These are phyloP conservation scores for Baccha elongata DNA, from an alignment of 2,888 invertebrate species.

Conservation along the genomic window DNA sequence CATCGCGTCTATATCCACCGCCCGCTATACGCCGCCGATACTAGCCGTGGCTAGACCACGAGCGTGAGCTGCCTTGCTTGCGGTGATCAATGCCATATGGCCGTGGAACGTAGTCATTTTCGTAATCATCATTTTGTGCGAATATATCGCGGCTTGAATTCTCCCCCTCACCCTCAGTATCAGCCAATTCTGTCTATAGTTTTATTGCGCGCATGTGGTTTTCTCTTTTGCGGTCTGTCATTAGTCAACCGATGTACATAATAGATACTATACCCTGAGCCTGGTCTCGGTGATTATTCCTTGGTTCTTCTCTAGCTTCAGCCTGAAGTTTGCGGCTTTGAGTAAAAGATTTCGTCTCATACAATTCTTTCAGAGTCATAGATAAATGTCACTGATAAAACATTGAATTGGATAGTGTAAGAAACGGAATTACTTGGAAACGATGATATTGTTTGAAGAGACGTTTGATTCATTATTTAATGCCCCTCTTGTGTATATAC, in stretches of 20 bases:
- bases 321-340: constrained; percentile 60
- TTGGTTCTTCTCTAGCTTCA: constrained; percentile 8
- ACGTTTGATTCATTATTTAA: constrained; percentile 34
- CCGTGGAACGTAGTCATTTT: constrained; percentile 72
- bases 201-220: constrained; percentile 61
- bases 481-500: neutral
- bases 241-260: constrained; percentile 68
- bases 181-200: constrained; percentile 42
- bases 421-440: constrained; percentile 45
- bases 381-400: constrained; percentile 72
- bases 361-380: constrained; percentile 46
- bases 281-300: neutral
- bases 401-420: constrained; percentile 56
- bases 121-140: constrained; percentile 69
- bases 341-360: constrained; percentile 66
- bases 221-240: constrained; percentile 65
- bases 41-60: constrained; percentile 36
- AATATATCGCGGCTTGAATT: constrained; percentile 56
- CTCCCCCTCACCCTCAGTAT: constrained; percentile 6
- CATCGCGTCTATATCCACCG: constrained; percentile 31
- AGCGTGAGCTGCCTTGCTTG: constrained; percentile 46
- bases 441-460: constrained; percentile 61
- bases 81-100: constrained; percentile 72
- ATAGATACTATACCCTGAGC: constrained; percentile 37
- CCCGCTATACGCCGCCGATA: constrained; percentile 4